Evolutionary conservation across 2,113 vertebrate species (phyloP).

Genomic region (Percina caprodes): DNA sequence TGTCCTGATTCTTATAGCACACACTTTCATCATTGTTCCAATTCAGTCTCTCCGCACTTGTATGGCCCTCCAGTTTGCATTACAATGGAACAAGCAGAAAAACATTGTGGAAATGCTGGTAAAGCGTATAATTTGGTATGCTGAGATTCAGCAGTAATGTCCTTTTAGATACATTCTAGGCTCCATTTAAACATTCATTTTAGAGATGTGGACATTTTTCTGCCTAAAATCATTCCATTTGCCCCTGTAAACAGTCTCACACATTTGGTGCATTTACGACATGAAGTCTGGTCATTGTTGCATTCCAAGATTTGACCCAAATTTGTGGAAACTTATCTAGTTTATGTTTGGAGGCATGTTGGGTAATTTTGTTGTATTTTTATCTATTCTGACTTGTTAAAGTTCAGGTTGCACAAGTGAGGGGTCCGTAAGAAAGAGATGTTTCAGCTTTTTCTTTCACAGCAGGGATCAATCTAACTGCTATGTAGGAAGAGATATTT

Average conservation of each 20-base stretch:
- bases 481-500: conserved; percentile 23
- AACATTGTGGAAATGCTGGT: conserved; percentile 46
- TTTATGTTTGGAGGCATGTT: conserved; percentile 15
- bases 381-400: conserved; percentile 5
- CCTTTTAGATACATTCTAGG: conserved; percentile 11
- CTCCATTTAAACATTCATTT: conserved; percentile 19
- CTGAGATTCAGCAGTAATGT: conserved; percentile 30
- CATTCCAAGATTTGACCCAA: conserved; percentile 2
- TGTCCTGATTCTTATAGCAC: conserved; percentile 60
- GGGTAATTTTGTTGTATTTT: conserved; percentile 36
- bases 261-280: conserved; percentile 28
- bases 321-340: not conserved
- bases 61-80: conserved; percentile 64
- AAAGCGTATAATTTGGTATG: conserved; percentile 47
- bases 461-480: conserved; percentile 3
- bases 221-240: not conserved
- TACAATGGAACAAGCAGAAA: conserved; percentile 58
- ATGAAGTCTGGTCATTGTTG: conserved; percentile 7
- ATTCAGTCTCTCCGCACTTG: conserved; percentile 49
- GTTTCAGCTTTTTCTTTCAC: conserved; percentile 17
- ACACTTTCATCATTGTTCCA: conserved; percentile 69
- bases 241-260: not conserved
- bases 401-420: conserved; percentile 1
- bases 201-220: not conserved
- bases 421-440: conserved; percentile 1